Evolutionary conservation across 2,888 invertebrate species (phyloP), one percentile per base, ranked within the genome.

Genomic region (Scaptodrosophila latifasciaeformis): DNA sequence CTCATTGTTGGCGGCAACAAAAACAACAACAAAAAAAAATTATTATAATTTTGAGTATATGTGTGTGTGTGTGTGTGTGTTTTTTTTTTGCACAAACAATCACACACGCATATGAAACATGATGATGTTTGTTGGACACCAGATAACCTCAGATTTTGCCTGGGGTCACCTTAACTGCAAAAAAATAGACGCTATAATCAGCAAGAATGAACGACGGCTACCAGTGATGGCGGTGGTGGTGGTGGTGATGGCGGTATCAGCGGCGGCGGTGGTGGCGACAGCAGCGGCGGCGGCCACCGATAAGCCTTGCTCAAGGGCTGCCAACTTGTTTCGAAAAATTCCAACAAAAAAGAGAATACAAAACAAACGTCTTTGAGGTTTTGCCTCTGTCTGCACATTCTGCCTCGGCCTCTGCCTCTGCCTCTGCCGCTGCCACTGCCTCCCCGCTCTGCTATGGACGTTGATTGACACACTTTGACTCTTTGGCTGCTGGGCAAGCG

Each of bases 131-230:
- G 37, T 37, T 18, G 18, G 15, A 37, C 17, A 37, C 15, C 18
- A 18, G 75, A 75, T 75, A 75, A 81, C 75, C 75, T 54, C 55
- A 61, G 63, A 63, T 74, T 79, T 71, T 67, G 76, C 55, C 82
- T 65, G 65, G 62, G 74, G 75, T 81, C 81, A 75, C 81, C 75
- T 81, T 29, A 80, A 72, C 61, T 68, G 82, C 81, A 61, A 81
- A 74, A 76, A 72, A 50, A 53, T 40, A 24, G 24, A 3, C 9
- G 31, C 31, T 31, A n/a, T 31, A 31, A 31, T 31, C 31, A 31
- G 24, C 24, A n/a, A n/a, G 24, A 24, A 24, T 24, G 24, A 7
- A 3, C 24, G 24, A 7, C 24, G n/a, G n/a, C n/a, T n/a, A n/a
- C n/a, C n/a, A n/a, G n/a, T n/a, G n/a, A n/a, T n/a, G n/a, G n/a